phyloP scores from a whole-genome alignment of 2,797 vertebrate genomes.

The Lepus townsendii region DNA sequence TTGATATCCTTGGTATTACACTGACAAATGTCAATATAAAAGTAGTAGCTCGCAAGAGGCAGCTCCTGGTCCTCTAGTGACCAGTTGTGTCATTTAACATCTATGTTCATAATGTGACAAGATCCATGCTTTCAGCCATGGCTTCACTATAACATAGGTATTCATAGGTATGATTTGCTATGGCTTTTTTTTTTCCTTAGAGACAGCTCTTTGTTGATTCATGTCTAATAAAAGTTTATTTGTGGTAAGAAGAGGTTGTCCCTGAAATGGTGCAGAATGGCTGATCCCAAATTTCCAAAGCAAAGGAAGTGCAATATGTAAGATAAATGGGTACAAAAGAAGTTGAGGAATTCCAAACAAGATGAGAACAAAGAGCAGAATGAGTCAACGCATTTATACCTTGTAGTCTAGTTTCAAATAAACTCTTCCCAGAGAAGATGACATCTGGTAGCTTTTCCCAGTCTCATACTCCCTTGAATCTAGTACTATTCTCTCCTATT shows the following conservation, averaged over 20 bases:
- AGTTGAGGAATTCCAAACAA: constrained; percentile 75
- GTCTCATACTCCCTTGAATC: background rate
- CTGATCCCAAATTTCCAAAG: constrained; percentile 59
- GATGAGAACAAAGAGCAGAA: constrained; percentile 68
- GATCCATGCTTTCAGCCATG: background rate
- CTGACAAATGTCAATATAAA: background rate
- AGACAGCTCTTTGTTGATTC: constrained; percentile 40
- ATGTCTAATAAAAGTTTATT: constrained; percentile 47
- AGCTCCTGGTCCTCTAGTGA: background rate
- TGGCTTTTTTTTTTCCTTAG: background rate
- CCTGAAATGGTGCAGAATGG: background rate
- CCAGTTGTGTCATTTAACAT: background rate
- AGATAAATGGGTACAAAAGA: constrained; percentile 58
- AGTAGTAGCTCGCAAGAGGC: background rate
- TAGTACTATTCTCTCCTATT: background rate
- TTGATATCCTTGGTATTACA: background rate
- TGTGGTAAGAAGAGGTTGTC: background rate
- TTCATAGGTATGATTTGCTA: background rate
- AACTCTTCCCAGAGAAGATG: constrained; percentile 29
- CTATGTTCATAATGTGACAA: constrained; percentile 1
- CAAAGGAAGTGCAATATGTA: constrained; percentile 12
- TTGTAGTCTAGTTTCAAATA: constrained; percentile 53
- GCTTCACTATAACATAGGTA: background rate
- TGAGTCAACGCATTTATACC: constrained; percentile 48
- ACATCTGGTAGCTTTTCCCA: background rate